Percentiles rank a stretch among this genome's conserved stretches.
Conservation (phyloP, 2,888 invertebrate species). For the Strigamia transsilvanica region DNA sequence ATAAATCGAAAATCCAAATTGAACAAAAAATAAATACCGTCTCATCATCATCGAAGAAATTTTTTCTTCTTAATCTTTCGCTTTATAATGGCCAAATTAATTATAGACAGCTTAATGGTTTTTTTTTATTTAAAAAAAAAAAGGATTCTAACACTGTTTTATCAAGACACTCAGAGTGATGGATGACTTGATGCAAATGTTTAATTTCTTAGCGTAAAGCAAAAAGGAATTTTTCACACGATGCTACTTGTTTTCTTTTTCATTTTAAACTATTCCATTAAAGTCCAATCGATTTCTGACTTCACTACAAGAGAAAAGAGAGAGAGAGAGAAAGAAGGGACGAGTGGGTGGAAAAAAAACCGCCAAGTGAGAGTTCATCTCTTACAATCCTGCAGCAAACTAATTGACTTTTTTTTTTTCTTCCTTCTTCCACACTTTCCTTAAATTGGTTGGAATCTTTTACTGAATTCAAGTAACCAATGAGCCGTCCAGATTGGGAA, state of each 20-base stretch:
- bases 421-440: slow-evolving; percentile 18
- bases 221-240: slow-evolving; percentile 35
- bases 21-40: background rate
- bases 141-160: slow-evolving; percentile 27
- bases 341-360: background rate
- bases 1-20: slow-evolving; percentile 6
- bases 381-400: slow-evolving; percentile 35
- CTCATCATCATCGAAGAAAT: background rate
- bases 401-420: slow-evolving; percentile 30
- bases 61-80: background rate
- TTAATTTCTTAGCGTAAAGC: slow-evolving; percentile 18
- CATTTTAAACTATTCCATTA: slow-evolving; percentile 43
- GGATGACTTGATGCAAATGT: slow-evolving; percentile 39
- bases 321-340: background rate
- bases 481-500: slow-evolving; percentile 38
- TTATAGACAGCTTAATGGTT: slow-evolving; percentile 6
- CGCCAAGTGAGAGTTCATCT: slow-evolving; percentile 33
- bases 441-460: slow-evolving; percentile 43
- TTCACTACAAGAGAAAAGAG: slow-evolving; percentile 21
- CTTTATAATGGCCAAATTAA: slow-evolving; percentile 14
- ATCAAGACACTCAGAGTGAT: slow-evolving; percentile 28
- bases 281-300: slow-evolving; percentile 42
- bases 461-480: slow-evolving; percentile 40
- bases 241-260: slow-evolving; percentile 40
- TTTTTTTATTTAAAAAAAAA: background rate